Base-by-base conservation (phyloP, 1,140 invertebrate species). In the Ladona fulva region DNA sequence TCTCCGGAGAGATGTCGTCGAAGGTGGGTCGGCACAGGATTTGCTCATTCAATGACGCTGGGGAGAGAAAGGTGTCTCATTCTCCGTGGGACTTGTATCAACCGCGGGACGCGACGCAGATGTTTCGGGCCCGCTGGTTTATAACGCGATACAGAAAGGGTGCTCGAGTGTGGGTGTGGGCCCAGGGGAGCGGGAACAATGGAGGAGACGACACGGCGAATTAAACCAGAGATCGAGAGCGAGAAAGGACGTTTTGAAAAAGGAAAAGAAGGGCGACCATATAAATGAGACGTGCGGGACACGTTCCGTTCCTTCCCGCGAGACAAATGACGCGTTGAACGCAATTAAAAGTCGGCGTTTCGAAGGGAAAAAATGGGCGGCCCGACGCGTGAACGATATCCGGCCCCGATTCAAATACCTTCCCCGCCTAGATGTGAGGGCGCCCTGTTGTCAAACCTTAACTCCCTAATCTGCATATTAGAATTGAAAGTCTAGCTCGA, bases 251-350 rank as follows among this genome's bases (percentile, higher is more conserved):
- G 52, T 19, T 52, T 10, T 11, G 19, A 52, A 66, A 66, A 66
- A 66, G 16, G 14, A 22, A 66, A 66, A 66, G 16, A 66, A 66
- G 52, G 52, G 52, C n/a, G 52, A 12, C 12, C 52, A 12, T 19
- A 66, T 66, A 66, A 66, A 66, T 66, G 52, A 66, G 52, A 66
- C 52, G n/a, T 66, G 52, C 52, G 44, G 44, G 44, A 52, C 44
- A 52, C 44, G 19, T 52, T 19, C 44, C 44, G n/a, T 66, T 16
- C 52, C 5, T 66, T 12, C 14, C 52, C 5, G 16, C 3, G 52
- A 66, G 52, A 66, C 52, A 66, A 19, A 66, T 66, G 14, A 66
- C 16, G 3, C 12, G 52, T 12, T 66, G 14, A 66, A 66, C 52
- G 52, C 52, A 66, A 66, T 66, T 66, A 66, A 66, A 66, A 66